Percentiles rank a stretch among this genome's conserved stretches.
These are phyloP conservation scores for Erynnis tages DNA, from an alignment of 2,888 invertebrate species.

Conservation along the genomic window DNA sequence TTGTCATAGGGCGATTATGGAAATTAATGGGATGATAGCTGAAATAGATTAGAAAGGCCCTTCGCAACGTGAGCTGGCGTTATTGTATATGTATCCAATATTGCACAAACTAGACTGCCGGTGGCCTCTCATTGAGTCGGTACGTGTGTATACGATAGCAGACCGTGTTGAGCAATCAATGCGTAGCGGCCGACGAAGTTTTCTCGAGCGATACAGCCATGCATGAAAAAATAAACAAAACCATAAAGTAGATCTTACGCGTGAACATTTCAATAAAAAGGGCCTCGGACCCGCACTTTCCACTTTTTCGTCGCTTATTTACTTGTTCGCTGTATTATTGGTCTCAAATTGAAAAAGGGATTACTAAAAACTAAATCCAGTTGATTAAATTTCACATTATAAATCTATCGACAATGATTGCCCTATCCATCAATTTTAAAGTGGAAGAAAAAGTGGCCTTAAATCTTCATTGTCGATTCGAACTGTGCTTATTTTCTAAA, in stretches of 20 bases:
- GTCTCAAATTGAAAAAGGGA: not conserved
- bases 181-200: conserved; percentile 26
- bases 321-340: not conserved
- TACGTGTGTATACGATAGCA: conserved; percentile 25
- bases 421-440: conserved; percentile 9
- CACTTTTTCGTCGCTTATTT: not conserved
- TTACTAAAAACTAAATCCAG: conserved; percentile 1
- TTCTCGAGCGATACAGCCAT: conserved; percentile 22
- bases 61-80: conserved; percentile 30
- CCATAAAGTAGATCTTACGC: not conserved
- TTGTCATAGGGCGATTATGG: not conserved
- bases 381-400: conserved; percentile 16
- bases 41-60: conserved; percentile 30
- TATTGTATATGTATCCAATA: conserved; percentile 32
- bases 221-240: conserved; percentile 27
- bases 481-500: conserved; percentile 25
- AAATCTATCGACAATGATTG: not conserved
- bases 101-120: conserved; percentile 33
- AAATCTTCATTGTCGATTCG: conserved; percentile 6
- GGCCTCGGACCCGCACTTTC: not conserved
- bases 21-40: conserved; percentile 4
- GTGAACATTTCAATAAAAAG: not conserved
- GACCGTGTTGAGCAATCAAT: conserved; percentile 34
- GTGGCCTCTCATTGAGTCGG: conserved; percentile 34
- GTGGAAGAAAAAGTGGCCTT: conserved; percentile 10